Base-by-base conservation (phyloP, 1,140 invertebrate species). In the Nymphalis io region DNA sequence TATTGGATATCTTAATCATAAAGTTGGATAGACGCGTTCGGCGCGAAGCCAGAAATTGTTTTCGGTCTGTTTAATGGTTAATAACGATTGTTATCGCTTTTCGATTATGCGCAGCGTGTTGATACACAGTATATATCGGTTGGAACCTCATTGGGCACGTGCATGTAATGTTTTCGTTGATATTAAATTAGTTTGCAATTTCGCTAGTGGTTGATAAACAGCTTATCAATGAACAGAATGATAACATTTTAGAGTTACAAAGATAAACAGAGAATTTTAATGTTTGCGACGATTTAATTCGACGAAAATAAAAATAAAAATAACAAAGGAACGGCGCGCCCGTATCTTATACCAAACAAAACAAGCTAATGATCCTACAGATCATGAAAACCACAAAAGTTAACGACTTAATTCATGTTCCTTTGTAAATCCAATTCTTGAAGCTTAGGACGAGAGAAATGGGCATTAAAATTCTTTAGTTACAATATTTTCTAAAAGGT, bases 1-100 rank as follows among this genome's bases (percentile, higher is more conserved):
- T 44, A 46, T 39, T 74, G 74, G 75, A 78, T 72, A 70, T 84
- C 78, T 85, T 84, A 80, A 82, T 85, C 76, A 81, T 62, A 73
- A 72, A 57, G 70, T 27, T 44, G 67, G 48, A 69, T 60, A 69
- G 67, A 59, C 57, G 23, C 59, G 33, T 51, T 57, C 48, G 60
- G 42, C 44, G 65, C 33, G 38, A 39, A 59, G 44, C 55, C 42
- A 58, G 61, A 64, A 72, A 60, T 72, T 57, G 58, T 67, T 58
- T 66, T 62, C n/a, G 27, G 51, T 51, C 38, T 72, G 60, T 60
- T 48, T 60, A 64, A 58, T 64, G 60, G 58, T 63, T 63, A 46
- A 60, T 84, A 78, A 12, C 42, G 72, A 74, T 74, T 46, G 67
- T 74, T 74, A 74, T 74, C 72, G 59, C 18, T 58, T 65, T 67